These are phyloP conservation scores for Polydrusus pterygomalis DNA, from an alignment of 2,888 invertebrate genomes.

Conservation along the genomic window DNA sequence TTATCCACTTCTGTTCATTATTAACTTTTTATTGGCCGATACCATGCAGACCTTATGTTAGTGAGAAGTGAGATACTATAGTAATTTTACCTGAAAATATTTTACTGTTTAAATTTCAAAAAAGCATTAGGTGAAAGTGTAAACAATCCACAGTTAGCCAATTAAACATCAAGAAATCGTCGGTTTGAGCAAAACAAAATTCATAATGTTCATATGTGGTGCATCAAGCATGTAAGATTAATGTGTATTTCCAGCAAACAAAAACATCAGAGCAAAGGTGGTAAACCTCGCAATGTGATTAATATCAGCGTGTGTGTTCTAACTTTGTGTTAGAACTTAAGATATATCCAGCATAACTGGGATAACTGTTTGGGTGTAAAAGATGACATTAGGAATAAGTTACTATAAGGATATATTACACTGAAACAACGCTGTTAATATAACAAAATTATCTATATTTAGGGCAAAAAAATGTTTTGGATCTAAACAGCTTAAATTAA, in stretches of 20 bases:
- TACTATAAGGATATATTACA: not conserved
- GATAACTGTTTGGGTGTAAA: not conserved
- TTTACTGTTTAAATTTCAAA: too few species aligned
- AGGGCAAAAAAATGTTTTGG: too few species aligned
- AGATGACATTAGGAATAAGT: not conserved
- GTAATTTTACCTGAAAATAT: too few species aligned
- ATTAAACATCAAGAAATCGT: not conserved
- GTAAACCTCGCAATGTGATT: slow-evolving; percentile 30
- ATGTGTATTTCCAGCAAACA: slow-evolving; percentile 32
- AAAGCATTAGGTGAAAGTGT: not conserved
- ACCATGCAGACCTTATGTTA: too few species aligned
- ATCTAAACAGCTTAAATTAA: too few species aligned
- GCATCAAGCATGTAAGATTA: slow-evolving; percentile 21
- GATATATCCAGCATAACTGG: slow-evolving; percentile 20
- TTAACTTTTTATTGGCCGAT: too few species aligned
- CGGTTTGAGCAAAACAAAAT: not conserved
- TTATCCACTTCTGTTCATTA: too few species aligned
- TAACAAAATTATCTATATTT: too few species aligned
- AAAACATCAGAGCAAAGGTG: slow-evolving; percentile 31
- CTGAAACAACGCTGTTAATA: too few species aligned
- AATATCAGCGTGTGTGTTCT: slow-evolving; percentile 18
- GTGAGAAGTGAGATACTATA: too few species aligned
- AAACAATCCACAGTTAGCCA: not conserved
- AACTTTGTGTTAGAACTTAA: slow-evolving; percentile 19
- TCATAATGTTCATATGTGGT: slow-evolving; percentile 8